phyloP scores from a whole-genome alignment of 2,113 vertebrate genomes.

The Lampris incognitus region DNA sequence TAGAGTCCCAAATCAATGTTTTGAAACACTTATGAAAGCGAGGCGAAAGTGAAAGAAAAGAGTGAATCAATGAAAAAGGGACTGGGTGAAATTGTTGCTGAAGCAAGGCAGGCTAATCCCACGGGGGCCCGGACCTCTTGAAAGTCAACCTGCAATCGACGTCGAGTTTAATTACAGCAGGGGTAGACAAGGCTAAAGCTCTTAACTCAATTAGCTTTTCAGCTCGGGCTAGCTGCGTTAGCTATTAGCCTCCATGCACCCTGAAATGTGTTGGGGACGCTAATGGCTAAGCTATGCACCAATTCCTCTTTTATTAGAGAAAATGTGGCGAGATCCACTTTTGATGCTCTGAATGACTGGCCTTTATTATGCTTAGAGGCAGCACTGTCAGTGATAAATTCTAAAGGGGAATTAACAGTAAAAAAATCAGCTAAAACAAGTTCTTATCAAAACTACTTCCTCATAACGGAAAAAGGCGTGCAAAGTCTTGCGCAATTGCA shows the following conservation, averaged over 20 bases:
- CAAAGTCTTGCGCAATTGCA: too few species aligned
- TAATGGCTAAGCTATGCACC: constrained; percentile 26
- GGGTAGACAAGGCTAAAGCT: neutral
- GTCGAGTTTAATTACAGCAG: neutral
- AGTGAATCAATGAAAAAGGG: neutral
- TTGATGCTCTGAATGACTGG: neutral
- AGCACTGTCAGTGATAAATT: neutral
- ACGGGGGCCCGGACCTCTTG: constrained; percentile 36
- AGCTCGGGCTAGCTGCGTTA: constrained; percentile 16
- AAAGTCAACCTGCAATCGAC: constrained; percentile 14
- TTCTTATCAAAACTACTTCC: too few species aligned
- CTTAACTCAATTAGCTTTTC: constrained; percentile 43
- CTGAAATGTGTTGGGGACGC: constrained; percentile 6
- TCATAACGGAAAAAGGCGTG: too few species aligned
- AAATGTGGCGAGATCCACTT: constrained; percentile 3
- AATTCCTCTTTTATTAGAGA: neutral
- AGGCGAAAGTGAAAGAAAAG: neutral
- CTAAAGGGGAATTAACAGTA: neutral
- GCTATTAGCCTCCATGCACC: constrained; percentile 24
- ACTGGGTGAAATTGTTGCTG: neutral
- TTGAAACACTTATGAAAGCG: neutral
- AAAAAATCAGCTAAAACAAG: too few species aligned
- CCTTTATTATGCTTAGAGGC: neutral
- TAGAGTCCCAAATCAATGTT: neutral
- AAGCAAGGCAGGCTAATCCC: neutral